A percentile compares a stretch with the other conserved stretches of the same genome.
phyloP scores from a whole-genome alignment of 2,888 invertebrate genomes.

The Hydropsyche betteni region DNA sequence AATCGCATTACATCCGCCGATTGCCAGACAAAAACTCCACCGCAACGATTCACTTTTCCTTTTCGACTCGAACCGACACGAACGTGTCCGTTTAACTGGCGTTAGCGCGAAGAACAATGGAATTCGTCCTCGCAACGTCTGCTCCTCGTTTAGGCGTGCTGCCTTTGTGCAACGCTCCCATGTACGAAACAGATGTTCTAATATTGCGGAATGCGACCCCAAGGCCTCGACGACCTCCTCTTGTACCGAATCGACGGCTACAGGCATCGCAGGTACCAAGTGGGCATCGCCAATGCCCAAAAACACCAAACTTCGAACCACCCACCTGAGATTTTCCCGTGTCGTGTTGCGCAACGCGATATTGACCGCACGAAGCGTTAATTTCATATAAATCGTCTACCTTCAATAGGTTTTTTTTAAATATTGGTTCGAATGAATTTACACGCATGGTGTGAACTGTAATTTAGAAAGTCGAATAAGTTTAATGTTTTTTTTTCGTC shows the following conservation, averaged over 20 bases:
- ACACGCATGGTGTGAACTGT: too few species aligned
- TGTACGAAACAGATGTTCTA: constrained; percentile 38
- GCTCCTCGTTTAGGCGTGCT: constrained; percentile 2
- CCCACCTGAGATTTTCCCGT: background rate
- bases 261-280: background rate
- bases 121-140: constrained; percentile 2
- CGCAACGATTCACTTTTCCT: too few species aligned
- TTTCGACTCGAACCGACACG: too few species aligned
- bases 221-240: constrained; percentile 25
- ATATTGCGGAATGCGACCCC: constrained; percentile 38
- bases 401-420: too few species aligned
- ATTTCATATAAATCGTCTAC: background rate
- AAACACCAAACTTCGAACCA: background rate
- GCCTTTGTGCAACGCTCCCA: constrained; percentile 19
- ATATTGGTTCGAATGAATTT: too few species aligned
- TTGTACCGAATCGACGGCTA: too few species aligned
- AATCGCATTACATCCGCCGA: too few species aligned
- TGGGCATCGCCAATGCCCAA: background rate
- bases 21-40: too few species aligned
- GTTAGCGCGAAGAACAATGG: too few species aligned
- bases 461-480: too few species aligned
- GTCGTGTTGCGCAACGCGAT: constrained; percentile 5
- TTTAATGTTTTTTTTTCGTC: too few species aligned
- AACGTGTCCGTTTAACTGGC: too few species aligned
- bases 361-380: constrained; percentile 9